A percentile compares a stretch with the other conserved stretches of the same genome.
Conservation (phyloP, 2,888 invertebrate genomes). For the Caradrina kadenii region DNA sequence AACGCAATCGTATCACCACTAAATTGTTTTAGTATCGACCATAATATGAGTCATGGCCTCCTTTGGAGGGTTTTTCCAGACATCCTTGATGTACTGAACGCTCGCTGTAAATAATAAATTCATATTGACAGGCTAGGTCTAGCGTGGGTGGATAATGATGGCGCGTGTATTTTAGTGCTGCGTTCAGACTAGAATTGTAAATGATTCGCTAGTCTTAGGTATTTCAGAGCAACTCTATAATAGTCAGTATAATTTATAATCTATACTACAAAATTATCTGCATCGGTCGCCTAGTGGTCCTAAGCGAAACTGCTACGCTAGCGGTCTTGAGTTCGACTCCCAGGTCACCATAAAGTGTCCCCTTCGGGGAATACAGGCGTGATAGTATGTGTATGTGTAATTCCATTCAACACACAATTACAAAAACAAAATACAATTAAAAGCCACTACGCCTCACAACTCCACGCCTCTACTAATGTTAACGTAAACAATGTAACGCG, state of each 20-base stretch:
- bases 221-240: not conserved
- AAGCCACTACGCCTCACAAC: not conserved
- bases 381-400: no score
- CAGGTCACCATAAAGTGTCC: no score
- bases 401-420: not conserved
- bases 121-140: conserved; percentile 11
- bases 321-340: no score
- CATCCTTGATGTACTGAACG: not conserved
- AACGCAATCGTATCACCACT: not conserved
- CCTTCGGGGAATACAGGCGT: no score
- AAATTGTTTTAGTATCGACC: conserved; percentile 22
- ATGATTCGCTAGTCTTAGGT: not conserved
- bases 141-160: conserved; percentile 21
- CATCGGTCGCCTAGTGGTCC: no score
- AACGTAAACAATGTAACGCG: conserved; percentile 39
- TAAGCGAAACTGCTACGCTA: no score
- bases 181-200: conserved; percentile 1
- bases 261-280: no score
- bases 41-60: conserved; percentile 28
- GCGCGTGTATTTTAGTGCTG: conserved; percentile 4
- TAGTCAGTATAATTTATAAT: no score
- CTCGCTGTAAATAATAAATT: conserved; percentile 38
- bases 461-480: conserved; percentile 4
- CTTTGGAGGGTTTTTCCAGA: conserved; percentile 6
- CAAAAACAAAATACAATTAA: conserved; percentile 10